These are phyloP conservation scores for Somateria mollissima DNA, from an alignment of 2,797 vertebrate species.

Conservation along the genomic window DNA sequence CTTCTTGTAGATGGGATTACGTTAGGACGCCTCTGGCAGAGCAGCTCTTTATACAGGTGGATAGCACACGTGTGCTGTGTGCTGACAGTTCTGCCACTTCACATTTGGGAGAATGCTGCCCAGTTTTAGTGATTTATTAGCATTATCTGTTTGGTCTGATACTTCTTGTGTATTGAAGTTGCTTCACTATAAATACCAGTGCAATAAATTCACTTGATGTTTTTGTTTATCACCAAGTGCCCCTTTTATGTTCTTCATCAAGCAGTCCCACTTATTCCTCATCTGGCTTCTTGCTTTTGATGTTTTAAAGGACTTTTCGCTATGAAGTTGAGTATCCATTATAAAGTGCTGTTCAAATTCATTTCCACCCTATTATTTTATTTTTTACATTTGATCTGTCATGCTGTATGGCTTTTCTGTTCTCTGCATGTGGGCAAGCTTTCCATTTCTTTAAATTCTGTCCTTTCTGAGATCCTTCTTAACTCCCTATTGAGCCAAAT, in stretches of 20 bases:
- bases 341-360: background rate
- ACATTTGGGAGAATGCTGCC: background rate
- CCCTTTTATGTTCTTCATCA: background rate
- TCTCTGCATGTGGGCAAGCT: background rate
- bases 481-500: background rate
- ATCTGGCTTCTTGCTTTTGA: background rate
- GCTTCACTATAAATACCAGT: background rate
- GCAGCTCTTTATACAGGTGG: background rate
- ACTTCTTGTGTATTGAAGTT: background rate
- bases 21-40: background rate
- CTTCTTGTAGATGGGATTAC: background rate
- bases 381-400: background rate
- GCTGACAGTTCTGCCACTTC: background rate
- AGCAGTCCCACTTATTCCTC: background rate
- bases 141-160: background rate
- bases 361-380: background rate
- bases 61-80: background rate
- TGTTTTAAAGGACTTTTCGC: background rate
- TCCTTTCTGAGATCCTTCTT: background rate
- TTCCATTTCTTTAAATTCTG: background rate
- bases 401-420: background rate
- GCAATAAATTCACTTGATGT: background rate
- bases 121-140: background rate
- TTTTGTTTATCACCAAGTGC: background rate
- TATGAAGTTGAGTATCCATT: background rate